These are phyloP conservation scores for Chironomus tentans DNA, from an alignment of 2,888 invertebrate genomes.

Conservation along the genomic window DNA sequence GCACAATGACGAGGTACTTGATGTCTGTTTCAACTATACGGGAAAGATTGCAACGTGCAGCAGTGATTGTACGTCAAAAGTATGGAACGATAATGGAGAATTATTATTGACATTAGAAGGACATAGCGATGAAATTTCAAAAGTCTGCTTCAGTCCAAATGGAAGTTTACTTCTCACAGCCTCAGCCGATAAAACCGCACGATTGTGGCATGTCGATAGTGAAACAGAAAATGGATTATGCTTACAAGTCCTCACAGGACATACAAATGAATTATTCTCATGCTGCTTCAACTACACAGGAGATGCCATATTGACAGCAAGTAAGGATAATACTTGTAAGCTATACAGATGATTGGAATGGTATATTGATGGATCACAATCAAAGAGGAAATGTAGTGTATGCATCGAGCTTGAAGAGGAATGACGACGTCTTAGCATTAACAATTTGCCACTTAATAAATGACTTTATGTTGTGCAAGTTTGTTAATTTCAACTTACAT, in stretches of 20 bases:
- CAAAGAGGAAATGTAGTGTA: conserved; percentile 5
- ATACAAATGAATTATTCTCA: conserved; percentile 72
- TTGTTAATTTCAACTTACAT: no score
- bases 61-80: conserved; percentile 62
- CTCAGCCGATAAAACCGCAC: conserved; percentile 64
- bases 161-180: conserved; percentile 65
- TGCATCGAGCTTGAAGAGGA: conserved; percentile 17
- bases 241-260: conserved; percentile 63
- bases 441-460: not conserved
- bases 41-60: conserved; percentile 67
- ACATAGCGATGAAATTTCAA: conserved; percentile 59
- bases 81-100: conserved; percentile 34
- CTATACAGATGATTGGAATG: conserved; percentile 72
- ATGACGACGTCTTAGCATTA: conserved; percentile 11
- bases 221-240: conserved; percentile 50
- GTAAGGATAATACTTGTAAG: conserved; percentile 72
- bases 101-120: conserved; percentile 46
- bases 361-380: conserved; percentile 40
- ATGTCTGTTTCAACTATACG: conserved; percentile 65
- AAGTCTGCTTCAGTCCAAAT: conserved; percentile 67
- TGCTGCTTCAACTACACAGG: conserved; percentile 72
- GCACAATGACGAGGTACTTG: conserved; percentile 62
- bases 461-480: not conserved
- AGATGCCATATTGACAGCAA: conserved; percentile 68
- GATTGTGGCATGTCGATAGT: conserved; percentile 49